Base-by-base conservation (phyloP, 1,140 invertebrate species). In the Drosophila littoralis region DNA sequence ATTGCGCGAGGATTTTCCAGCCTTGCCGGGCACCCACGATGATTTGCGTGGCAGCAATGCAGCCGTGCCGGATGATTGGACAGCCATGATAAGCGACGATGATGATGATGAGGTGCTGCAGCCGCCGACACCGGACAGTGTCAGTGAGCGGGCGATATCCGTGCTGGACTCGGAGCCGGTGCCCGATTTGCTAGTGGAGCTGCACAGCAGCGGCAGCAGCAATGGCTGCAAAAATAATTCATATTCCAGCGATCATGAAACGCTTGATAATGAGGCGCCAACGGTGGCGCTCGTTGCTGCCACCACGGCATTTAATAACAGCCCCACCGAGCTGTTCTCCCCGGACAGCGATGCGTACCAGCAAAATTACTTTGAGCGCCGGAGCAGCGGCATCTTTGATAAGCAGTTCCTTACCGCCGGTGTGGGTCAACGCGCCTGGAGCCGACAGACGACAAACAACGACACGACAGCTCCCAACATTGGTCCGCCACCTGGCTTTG, bases 1-100 rank as follows among this genome's bases (percentile, higher is more conserved):
- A n/a, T 51, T 74, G 8, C 75, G 51, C 2, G 81, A 89, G 51
- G 81, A 89, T 17, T 90, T 89, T 33, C 85, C 84, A 4, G 84
- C 84, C 0, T 50, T 88, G 40, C 84, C 84, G 0, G 84, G 73
- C 8, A 65, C 74, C 0, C 6, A 36, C 1, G 48, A 68, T 0
- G 42, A 54, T 38, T 10, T 50, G 51, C 38, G 35, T 13, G 36
- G 10, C 12, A 36, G 9, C 28, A 32, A 12, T 51, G 9, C 45
- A 9, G 12, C 12, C 3, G 68, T 78, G 32, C 69, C 80, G 2
- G 80, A 78, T 15, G 71, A 84, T 45, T 84, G 85, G 81, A 84
- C 65, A 0, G 54, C 60, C 43, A 76, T 81, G 43, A 52, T 89
- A 33, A 81, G 55, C 38, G 75, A 79, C 38, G 51, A 66, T 22